Conservation (phyloP, 1,140 invertebrate species). For the Conus betulinus region DNA sequence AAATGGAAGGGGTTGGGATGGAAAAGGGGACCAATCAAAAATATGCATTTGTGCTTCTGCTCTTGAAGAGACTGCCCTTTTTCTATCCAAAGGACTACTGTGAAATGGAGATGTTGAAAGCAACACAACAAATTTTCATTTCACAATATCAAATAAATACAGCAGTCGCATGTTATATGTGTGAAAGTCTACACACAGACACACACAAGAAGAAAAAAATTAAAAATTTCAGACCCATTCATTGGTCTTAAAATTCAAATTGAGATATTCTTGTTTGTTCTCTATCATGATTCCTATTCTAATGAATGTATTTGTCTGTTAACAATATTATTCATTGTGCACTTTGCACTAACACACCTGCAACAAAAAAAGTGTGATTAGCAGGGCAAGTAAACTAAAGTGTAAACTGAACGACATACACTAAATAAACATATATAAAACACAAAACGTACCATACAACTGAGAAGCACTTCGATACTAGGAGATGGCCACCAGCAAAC, state of each 20-base stretch:
- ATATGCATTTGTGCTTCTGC: background rate
- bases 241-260: too few relatives aligned
- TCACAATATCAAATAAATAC: background rate
- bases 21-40: too few relatives aligned
- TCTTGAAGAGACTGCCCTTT: conserved; percentile 6
- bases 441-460: conserved; percentile 26
- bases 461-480: conserved; percentile 24
- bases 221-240: too few relatives aligned
- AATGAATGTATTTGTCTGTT: too few relatives aligned
- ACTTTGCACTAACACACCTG: conserved; percentile 3
- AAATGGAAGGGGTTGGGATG: too few relatives aligned
- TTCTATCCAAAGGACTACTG: background rate
- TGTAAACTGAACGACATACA: background rate
- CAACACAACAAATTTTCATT: background rate
- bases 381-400: background rate
- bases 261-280: too few relatives aligned
- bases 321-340: background rate
- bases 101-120: background rate
- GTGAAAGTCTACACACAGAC: background rate
- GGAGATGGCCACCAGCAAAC: conserved; percentile 16
- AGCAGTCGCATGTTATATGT: background rate
- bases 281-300: too few relatives aligned
- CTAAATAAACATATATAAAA: background rate
- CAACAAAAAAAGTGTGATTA: conserved; percentile 23
- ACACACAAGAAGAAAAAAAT: too few relatives aligned